Evolutionary conservation across 2,888 invertebrate species (phyloP).

Genomic region (Diachrysia chrysitis): DNA sequence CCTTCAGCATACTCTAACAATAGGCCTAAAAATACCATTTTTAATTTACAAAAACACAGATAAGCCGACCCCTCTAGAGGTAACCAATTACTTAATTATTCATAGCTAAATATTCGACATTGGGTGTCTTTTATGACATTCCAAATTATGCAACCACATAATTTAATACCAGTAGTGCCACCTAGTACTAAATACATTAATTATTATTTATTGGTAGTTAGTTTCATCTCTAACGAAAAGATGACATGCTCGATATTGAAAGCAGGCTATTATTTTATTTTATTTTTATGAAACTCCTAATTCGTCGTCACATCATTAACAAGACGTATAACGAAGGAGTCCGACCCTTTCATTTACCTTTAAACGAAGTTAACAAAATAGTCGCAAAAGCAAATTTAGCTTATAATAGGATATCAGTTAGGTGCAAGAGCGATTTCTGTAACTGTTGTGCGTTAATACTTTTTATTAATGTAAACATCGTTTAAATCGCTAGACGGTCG

Average conservation of each 20-base stretch:
- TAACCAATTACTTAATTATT: constrained; percentile 26
- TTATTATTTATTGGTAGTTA: background rate
- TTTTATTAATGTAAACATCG: constrained; percentile 25
- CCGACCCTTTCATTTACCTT: constrained; percentile 10
- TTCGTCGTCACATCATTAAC: no score
- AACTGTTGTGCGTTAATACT: constrained; percentile 21
- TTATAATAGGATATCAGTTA: constrained; percentile 29
- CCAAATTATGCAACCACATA: background rate
- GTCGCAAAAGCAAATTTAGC: constrained; percentile 34
- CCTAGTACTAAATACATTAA: background rate
- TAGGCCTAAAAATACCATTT: constrained; percentile 26
- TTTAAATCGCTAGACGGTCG: constrained; percentile 20
- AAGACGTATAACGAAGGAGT: background rate
- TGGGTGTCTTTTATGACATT: constrained; percentile 6
- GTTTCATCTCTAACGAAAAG: constrained; percentile 1
- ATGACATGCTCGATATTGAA: background rate
- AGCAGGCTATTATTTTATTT: background rate
- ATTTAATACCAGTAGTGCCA: constrained; percentile 4
- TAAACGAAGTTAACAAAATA: constrained; percentile 27
- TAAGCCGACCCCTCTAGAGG: constrained; percentile 12
- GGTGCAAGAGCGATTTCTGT: constrained; percentile 18
- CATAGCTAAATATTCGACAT: constrained; percentile 32
- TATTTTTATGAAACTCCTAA: background rate
- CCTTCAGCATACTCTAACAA: constrained; percentile 18
- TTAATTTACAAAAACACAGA: constrained; percentile 38